A percentile compares a stretch with the other conserved stretches of the same genome.
Conservation (phyloP, 2,113 vertebrate genomes). For the Zootoca vivipara region DNA sequence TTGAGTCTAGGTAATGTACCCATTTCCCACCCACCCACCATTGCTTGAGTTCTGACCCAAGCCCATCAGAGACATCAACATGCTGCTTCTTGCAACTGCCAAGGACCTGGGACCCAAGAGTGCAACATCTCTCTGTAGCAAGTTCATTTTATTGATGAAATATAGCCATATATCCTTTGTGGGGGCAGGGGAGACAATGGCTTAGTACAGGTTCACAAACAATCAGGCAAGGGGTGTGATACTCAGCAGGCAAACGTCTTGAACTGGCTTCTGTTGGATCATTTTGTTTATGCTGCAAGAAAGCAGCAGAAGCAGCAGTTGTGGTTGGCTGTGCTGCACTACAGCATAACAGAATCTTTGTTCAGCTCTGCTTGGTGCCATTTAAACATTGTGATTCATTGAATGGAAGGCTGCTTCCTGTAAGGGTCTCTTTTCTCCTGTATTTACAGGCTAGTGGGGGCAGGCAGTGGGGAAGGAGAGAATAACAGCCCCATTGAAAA, state of each 20-base stretch:
- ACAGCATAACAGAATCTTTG: slow-evolving; percentile 23
- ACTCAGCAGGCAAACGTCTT: not conserved
- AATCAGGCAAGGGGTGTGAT: not conserved
- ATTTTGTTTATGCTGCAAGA: slow-evolving; percentile 34
- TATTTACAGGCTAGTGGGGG: not conserved
- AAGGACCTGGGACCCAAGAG: not conserved
- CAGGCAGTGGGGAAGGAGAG: not conserved
- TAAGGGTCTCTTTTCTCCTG: not conserved
- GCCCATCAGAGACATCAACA: not conserved
- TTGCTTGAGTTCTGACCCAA: not conserved
- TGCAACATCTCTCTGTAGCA: not conserved
- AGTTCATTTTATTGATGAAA: not conserved
- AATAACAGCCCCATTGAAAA: not conserved
- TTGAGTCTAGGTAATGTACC: not conserved
- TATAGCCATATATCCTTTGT: not conserved
- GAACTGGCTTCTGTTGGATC: not conserved
- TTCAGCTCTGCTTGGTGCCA: not conserved
- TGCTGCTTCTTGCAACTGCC: not conserved
- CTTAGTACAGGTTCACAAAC: not conserved
- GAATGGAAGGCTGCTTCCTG: not conserved
- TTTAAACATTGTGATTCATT: slow-evolving; percentile 22
- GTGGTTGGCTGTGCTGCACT: not conserved
- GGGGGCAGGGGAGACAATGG: not conserved
- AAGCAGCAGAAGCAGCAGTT: slow-evolving; percentile 13
- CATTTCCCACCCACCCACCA: not conserved